These are phyloP conservation scores for Babyrousa celebensis DNA, from an alignment of 2,797 vertebrate genomes.

Conservation along the genomic window DNA sequence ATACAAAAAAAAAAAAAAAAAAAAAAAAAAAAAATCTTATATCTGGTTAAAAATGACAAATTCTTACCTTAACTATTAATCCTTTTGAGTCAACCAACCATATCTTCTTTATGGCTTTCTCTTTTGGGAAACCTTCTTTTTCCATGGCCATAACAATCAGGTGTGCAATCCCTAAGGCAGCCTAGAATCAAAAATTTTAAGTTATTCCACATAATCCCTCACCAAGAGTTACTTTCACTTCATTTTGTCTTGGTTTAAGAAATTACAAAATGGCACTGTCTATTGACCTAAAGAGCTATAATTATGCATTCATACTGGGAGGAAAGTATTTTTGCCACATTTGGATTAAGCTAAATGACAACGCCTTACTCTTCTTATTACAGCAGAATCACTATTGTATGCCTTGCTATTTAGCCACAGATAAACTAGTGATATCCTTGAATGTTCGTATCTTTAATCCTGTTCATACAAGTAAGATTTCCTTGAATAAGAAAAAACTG, in stretches of 20 bases:
- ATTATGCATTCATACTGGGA: not conserved
- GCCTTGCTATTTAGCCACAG: slow-evolving; percentile 22
- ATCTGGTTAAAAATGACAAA: slow-evolving; percentile 50
- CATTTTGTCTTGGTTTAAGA: slow-evolving; percentile 1
- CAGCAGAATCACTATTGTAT: slow-evolving; percentile 26
- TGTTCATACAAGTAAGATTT: slow-evolving; percentile 14
- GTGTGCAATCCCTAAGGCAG: slow-evolving; percentile 98
- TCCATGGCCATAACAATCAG: slow-evolving; percentile 98
- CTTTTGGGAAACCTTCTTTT: slow-evolving; percentile 95
- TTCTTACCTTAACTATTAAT: slow-evolving; percentile 97
- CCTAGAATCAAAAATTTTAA: slow-evolving; percentile 90
- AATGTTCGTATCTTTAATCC: slow-evolving; percentile 41
- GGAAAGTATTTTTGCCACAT: slow-evolving; percentile 1
- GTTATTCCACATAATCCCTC: not conserved
- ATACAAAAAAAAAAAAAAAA: too few species aligned
- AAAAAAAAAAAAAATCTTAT: not conserved
- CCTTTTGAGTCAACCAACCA: slow-evolving; percentile 99
- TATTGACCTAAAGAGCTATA: not conserved
- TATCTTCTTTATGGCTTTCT: slow-evolving; percentile 94
- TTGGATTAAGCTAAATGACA: not conserved
- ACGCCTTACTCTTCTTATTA: slow-evolving; percentile 39
- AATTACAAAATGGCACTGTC: not conserved
- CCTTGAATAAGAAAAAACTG: slow-evolving; percentile 33
- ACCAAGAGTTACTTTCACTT: not conserved
- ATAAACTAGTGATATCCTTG: slow-evolving; percentile 15